These are phyloP conservation scores for Spicauda simplicius DNA, from an alignment of 2,888 invertebrate species.

Conservation along the genomic window DNA sequence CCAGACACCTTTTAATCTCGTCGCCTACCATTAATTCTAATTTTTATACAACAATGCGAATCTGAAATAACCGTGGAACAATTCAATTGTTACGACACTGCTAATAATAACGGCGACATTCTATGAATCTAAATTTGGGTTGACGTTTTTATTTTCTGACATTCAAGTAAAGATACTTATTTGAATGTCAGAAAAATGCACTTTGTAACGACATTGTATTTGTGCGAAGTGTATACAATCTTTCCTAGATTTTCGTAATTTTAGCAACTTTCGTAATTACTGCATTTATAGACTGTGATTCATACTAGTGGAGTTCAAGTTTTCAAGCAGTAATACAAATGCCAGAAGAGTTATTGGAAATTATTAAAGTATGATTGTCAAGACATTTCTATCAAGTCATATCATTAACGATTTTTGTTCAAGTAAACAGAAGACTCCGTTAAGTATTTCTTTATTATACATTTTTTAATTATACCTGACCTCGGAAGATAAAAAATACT, in stretches of 20 bases:
- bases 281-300: too few species aligned
- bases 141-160: background rate
- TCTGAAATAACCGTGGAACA: slow-evolving; percentile 18
- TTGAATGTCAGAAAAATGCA: background rate
- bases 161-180: background rate
- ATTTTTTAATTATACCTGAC: too few species aligned
- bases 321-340: too few species aligned
- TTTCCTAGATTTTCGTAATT: background rate
- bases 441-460: too few species aligned
- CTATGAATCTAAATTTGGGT: slow-evolving; percentile 12
- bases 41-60: slow-evolving; percentile 7
- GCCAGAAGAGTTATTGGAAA: too few species aligned
- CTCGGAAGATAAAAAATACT: too few species aligned
- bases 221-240: background rate
- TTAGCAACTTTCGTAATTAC: too few species aligned
- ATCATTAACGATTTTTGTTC: too few species aligned
- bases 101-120: slow-evolving; percentile 3
- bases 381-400: too few species aligned
- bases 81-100: slow-evolving; percentile 20
- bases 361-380: too few species aligned
- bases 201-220: background rate
- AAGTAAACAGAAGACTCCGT: too few species aligned
- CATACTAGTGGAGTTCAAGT: too few species aligned
- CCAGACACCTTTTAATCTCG: slow-evolving; percentile 31
- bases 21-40: slow-evolving; percentile 14